phyloP scores from a whole-genome alignment of 2,113 vertebrate genomes.

The Prochilodus magdalenae region DNA sequence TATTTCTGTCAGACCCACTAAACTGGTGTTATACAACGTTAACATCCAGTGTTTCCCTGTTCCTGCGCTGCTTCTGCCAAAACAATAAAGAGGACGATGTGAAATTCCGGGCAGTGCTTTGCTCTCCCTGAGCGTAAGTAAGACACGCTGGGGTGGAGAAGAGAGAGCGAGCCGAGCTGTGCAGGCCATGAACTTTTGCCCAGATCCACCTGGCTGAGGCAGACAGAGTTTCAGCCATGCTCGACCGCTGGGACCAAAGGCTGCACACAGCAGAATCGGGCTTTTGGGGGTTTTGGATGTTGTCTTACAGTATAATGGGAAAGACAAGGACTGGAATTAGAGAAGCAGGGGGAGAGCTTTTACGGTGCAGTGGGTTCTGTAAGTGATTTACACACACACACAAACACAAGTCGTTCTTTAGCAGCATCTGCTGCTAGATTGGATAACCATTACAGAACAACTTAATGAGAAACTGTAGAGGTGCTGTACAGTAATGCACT shows the following conservation, averaged over 20 bases:
- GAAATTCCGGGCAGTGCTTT: constrained; percentile 20
- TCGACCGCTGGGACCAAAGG: constrained; percentile 68
- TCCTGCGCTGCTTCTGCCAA: constrained; percentile 16
- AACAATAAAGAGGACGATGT: constrained; percentile 23
- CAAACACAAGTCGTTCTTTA: no score
- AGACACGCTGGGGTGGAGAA: constrained; percentile 29
- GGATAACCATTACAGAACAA: no score
- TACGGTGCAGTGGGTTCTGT: not conserved
- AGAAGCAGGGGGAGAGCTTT: not conserved
- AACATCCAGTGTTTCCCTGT: not conserved
- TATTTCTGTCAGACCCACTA: not conserved
- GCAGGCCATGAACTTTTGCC: constrained; percentile 73
- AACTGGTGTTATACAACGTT: not conserved
- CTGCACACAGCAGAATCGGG: constrained; percentile 63
- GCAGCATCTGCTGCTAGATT: no score
- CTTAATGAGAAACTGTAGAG: no score
- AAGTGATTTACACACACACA: not conserved
- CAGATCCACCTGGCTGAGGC: constrained; percentile 75
- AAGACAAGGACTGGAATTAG: constrained; percentile 12
- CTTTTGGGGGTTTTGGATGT: not conserved
- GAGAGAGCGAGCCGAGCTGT: constrained; percentile 57
- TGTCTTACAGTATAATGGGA: not conserved
- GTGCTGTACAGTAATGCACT: no score
- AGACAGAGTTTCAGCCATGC: constrained; percentile 67
- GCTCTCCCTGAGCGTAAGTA: constrained; percentile 10